Percentiles rank a stretch among this genome's conserved stretches.
Evolutionary conservation across 1,140 invertebrate species (phyloP).

Genomic region (Drosophila subobscura): DNA sequence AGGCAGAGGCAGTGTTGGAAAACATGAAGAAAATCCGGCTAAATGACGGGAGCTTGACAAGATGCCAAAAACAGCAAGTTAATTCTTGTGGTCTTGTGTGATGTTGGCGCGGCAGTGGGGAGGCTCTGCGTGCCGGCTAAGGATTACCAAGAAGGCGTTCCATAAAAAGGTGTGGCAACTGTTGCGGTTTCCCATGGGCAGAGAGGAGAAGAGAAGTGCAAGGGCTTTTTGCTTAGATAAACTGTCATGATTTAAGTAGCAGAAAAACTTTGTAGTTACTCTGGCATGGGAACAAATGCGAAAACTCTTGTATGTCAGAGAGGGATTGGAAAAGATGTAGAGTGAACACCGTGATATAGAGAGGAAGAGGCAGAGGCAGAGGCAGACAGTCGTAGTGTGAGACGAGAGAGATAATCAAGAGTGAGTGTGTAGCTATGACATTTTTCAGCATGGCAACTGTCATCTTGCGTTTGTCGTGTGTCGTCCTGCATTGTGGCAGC

Average conservation of each 20-base stretch:
- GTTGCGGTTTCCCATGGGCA: slow-evolving; percentile 52
- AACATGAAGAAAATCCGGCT: slow-evolving; percentile 30
- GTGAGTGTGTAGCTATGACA: slow-evolving; percentile 48
- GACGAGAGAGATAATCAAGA: not conserved
- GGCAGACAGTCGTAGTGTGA: no score
- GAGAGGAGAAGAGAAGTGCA: slow-evolving; percentile 7
- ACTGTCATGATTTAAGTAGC: slow-evolving; percentile 81
- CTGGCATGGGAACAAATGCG: slow-evolving; percentile 55
- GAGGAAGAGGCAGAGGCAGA: no score
- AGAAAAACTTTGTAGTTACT: slow-evolving; percentile 70
- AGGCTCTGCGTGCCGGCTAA: slow-evolving; percentile 8
- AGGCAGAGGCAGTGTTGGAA: not conserved
- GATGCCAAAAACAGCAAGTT: slow-evolving; percentile 72
- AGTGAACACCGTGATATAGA: no score
- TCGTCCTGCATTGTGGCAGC: slow-evolving; percentile 74
- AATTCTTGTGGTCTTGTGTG: slow-evolving; percentile 54
- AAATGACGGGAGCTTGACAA: slow-evolving; percentile 71
- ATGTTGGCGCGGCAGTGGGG: slow-evolving; percentile 18
- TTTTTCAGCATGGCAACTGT: slow-evolving; percentile 78
- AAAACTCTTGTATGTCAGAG: slow-evolving; percentile 31
- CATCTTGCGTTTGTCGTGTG: slow-evolving; percentile 78
- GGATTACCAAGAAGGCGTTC: slow-evolving; percentile 15
- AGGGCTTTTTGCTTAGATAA: slow-evolving; percentile 68
- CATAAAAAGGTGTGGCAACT: slow-evolving; percentile 68
- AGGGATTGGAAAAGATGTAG: not conserved